Evolutionary conservation across 2,888 invertebrate species (phyloP).

Genomic region (Macrophya alboannulata): DNA sequence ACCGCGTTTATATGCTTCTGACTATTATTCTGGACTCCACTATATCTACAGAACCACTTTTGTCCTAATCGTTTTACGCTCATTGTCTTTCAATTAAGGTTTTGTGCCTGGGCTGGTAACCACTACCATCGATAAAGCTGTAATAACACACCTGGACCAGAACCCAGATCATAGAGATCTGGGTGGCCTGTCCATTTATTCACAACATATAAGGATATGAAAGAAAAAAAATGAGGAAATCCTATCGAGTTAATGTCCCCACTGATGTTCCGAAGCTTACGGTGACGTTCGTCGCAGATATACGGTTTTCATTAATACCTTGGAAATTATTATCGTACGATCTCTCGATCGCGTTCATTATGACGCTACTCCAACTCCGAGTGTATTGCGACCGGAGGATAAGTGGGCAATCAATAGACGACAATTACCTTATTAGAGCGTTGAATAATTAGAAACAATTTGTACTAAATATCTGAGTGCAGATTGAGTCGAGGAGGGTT

Average conservation of each 20-base stretch:
- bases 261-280: not conserved
- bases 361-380: not conserved
- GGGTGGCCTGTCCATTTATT: slow-evolving; percentile 60
- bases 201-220: not conserved
- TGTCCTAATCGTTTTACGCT: slow-evolving; percentile 60
- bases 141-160: slow-evolving; percentile 55
- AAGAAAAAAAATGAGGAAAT: not conserved
- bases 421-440: slow-evolving; percentile 31
- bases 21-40: slow-evolving; percentile 49
- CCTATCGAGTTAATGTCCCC: not conserved
- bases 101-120: slow-evolving; percentile 56
- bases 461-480: not conserved
- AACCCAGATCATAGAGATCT: slow-evolving; percentile 61
- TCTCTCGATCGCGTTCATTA: not conserved
- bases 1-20: slow-evolving; percentile 42
- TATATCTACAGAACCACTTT: slow-evolving; percentile 53
- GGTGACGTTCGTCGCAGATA: not conserved
- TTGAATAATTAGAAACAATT: not conserved
- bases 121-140: slow-evolving; percentile 63
- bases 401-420: slow-evolving; percentile 49
- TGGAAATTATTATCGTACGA: slow-evolving; percentile 19
- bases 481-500: not conserved
- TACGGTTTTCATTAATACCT: not conserved
- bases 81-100: slow-evolving; percentile 68
- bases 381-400: slow-evolving; percentile 19